Base-by-base conservation (phyloP, 2,797 vertebrate species). In the Enteromius fasciolatus region DNA sequence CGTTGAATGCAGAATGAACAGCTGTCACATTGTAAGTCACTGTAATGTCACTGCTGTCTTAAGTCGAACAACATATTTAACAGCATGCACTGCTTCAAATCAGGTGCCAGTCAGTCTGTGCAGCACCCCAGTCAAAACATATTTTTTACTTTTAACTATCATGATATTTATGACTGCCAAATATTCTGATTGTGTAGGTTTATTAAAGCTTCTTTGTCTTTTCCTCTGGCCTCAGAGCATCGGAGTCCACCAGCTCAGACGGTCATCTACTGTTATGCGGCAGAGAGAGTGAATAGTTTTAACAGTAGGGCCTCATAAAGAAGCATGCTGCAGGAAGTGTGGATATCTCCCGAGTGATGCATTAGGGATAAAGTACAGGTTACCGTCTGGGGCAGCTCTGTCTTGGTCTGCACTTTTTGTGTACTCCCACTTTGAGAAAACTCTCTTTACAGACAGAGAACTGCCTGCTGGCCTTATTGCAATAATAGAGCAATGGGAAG, bases 261-360 rank as follows among this genome's bases (percentile, higher is more conserved):
- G 36, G 41, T 41, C 8, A 23, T 61, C 31, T 70, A 18, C 23
- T 76, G 68, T 41, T 69, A 15, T 63, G 59, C 4, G 4, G 9
- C 67, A 12, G 44, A 48, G 63, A 54, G 28, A 33, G 18, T 20
- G 92, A 92, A 94, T 94, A 88, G 86, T 83, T 93, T 94, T 93
- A 91, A 88, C 94, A 94, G 93, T 89, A 88, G 88, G 90, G 83
- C 84, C 87, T 87, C 74, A 83, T 88, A 86, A 92, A 89, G 88
- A 82, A 87, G 80, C 88, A 74, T 87, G 83, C 89, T 90, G 89
- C 82, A 89, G 89, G 89, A 87, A 81, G 76, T 84, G 73, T 86
- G 75, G 88, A 91, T 91, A 63, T 84, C 76, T 85, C 81, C 81
- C 88, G 86, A 80, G 77, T 85, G 88, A 89, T 86, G 78, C 87